These are phyloP conservation scores for Martes flavigula DNA, from an alignment of 2,797 vertebrate species.

Conservation along the genomic window DNA sequence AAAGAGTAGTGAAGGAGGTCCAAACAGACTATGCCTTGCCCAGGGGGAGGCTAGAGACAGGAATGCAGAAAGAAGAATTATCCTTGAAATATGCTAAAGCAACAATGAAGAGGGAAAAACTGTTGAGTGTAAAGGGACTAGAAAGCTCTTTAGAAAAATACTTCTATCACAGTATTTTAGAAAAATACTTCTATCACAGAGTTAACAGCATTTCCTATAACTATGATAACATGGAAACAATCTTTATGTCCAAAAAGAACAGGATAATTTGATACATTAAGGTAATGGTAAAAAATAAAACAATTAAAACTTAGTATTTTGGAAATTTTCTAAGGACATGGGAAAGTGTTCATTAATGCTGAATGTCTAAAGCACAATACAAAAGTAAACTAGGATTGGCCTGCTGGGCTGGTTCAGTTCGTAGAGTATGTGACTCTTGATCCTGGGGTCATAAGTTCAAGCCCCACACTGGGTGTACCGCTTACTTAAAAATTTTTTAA, in stretches of 20 bases:
- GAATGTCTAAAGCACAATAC: background rate
- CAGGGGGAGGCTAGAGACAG: background rate
- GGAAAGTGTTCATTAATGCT: background rate
- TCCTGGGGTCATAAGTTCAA: background rate
- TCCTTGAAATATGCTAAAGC: background rate
- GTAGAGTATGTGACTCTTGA: background rate
- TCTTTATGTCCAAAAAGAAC: background rate
- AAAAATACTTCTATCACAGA: background rate
- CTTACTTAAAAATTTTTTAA: background rate
- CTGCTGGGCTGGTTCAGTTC: background rate
- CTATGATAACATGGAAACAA: background rate
- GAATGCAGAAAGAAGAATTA: background rate
- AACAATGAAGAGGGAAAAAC: background rate
- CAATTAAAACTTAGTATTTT: slow-evolving; percentile 21
- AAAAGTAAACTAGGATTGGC: background rate
- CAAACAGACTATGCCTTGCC: background rate
- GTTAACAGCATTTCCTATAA: slow-evolving; percentile 20
- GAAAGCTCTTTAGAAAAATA: background rate
- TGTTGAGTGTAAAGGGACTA: background rate
- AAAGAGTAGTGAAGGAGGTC: background rate
- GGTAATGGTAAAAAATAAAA: background rate
- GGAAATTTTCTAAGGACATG: background rate
- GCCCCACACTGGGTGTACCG: background rate
- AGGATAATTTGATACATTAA: background rate
- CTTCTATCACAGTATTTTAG: background rate